Conservation (phyloP, 2,797 vertebrate genomes). For the Alfaro cultratus region DNA sequence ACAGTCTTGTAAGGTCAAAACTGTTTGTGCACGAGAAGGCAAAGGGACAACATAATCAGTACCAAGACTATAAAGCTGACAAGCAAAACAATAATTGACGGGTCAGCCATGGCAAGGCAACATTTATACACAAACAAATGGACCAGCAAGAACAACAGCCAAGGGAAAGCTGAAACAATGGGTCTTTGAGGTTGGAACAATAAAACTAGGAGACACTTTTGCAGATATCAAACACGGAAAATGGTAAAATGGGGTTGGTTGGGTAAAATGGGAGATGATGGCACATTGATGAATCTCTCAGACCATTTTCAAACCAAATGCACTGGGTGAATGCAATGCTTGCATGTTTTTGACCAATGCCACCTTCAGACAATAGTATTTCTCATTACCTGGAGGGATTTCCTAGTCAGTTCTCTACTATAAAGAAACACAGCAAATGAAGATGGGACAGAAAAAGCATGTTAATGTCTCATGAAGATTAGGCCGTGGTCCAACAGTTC, state of each 20-base stretch:
- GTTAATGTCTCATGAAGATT: constrained; percentile 85
- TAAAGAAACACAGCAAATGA: constrained; percentile 93
- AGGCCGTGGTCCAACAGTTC: constrained; percentile 54
- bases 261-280: constrained; percentile 72
- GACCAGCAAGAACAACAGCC: constrained; percentile 84
- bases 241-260: constrained; percentile 83
- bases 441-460: constrained; percentile 95
- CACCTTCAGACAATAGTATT: constrained; percentile 81
- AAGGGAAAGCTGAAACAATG: constrained; percentile 85
- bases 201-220: constrained; percentile 63
- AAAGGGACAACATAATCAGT: not conserved
- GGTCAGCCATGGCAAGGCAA: constrained; percentile 71
- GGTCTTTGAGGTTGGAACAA: constrained; percentile 69
- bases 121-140: constrained; percentile 90
- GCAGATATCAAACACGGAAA: constrained; percentile 78
- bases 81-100: constrained; percentile 64
- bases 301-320: constrained; percentile 79
- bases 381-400: constrained; percentile 93
- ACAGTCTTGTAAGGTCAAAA: not conserved
- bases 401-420: constrained; percentile 99
- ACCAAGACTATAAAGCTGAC: constrained; percentile 32
- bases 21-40: not conserved
- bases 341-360: constrained; percentile 88
- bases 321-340: constrained; percentile 88
- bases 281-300: constrained; percentile 74